Conservation (phyloP, 2,113 vertebrate genomes). For the Gymnorhina tibicen region DNA sequence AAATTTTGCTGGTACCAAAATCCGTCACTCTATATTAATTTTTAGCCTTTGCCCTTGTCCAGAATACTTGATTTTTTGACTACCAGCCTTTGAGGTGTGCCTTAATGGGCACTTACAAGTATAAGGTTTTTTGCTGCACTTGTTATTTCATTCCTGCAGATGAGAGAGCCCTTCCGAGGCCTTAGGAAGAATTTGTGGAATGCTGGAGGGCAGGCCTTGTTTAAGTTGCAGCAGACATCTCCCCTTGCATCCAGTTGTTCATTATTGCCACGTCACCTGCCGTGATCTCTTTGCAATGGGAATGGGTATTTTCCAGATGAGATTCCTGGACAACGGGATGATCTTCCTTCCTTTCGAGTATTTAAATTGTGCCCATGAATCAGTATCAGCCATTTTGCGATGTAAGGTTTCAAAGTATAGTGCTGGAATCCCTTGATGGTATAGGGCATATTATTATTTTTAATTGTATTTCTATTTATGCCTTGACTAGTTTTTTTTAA, state of each 20-base stretch:
- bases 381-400: not conserved
- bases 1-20: not conserved
- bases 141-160: not conserved
- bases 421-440: not conserved
- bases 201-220: not conserved
- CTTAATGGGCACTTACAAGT: slow-evolving; percentile 31
- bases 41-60: not conserved
- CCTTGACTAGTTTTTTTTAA: not conserved
- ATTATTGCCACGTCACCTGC: not conserved
- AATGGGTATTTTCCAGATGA: not conserved
- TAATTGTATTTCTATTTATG: not conserved
- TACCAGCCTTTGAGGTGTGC: not conserved
- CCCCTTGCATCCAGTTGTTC: not conserved
- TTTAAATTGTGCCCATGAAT: not conserved
- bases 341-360: not conserved
- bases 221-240: not conserved
- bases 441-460: not conserved
- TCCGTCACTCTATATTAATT: not conserved
- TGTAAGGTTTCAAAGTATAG: not conserved
- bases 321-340: not conserved
- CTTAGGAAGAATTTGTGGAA: not conserved
- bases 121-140: slow-evolving; percentile 1
- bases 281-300: not conserved
- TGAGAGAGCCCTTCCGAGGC: not conserved
- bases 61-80: slow-evolving; percentile 27